Base-by-base conservation (phyloP, 2,888 invertebrate species). In the Chrysolina oricalcia region DNA sequence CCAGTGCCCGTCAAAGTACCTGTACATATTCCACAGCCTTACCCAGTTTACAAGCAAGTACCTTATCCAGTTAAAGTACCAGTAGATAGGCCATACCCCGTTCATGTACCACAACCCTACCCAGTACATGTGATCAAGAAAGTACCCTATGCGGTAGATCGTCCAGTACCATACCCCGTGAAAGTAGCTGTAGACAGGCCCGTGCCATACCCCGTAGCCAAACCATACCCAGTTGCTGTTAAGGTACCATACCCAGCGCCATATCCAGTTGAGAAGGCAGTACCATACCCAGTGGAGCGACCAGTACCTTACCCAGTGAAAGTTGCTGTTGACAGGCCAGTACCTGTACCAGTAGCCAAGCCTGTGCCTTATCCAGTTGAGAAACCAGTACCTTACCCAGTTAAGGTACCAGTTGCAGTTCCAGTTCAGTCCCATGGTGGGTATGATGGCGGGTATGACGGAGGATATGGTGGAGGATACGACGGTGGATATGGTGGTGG, bases 1-100 rank as follows among this genome's bases (percentile, higher is more conserved):
- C 94, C 93, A 84, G 92, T 92, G 85, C 93, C 94, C 80, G 94
- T 94, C 9, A 94, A 94, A 88, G 94, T 94, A 48, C 93, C 92
- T 87, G 93, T 94, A 0, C 94, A 94, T 84, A 92, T 95, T 4
- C 94, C 94, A 81, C 94, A 93, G 87, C 94, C 93, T 78, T 94
- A 93, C 89, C 94, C 94, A 66, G 92, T 95, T 11, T 89, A 90
- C 83, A 92, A 91, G 81, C 92, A 93, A 83, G 92, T 95, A 74
- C 93, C 92, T 68, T 91, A 91, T 70, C 93, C 94, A 80, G 94
- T 94, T 46, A 93, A 94, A 86, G 93, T 93, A 67, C 92, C 92
- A 82, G 93, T 93, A 72, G 93, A 91, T 89, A 91, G 91, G 88
- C 93, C 93, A 65, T 93, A 93, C 90, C 93, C 93, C 78, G 93